phyloP scores from a whole-genome alignment of 2,888 invertebrate species.

The Rosalia funebris region DNA sequence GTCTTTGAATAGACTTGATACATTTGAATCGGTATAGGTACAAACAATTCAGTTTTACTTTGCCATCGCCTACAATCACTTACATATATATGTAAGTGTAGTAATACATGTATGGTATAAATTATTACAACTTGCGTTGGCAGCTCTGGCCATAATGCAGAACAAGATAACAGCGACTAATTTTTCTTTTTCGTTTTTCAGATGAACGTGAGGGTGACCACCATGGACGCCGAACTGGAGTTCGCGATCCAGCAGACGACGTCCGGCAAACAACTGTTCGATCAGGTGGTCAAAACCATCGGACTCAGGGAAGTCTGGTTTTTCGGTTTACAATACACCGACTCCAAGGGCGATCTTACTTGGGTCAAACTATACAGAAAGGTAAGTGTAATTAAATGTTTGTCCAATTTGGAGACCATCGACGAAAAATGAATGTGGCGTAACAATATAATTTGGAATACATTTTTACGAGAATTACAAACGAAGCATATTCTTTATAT shows the following conservation, averaged over 20 bases:
- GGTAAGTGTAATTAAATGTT: constrained; percentile 70
- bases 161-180: no score
- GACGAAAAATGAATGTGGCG: neutral
- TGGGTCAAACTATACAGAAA: constrained; percentile 99
- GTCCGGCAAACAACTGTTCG: constrained; percentile 99
- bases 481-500: neutral
- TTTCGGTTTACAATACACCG: constrained; percentile 98
- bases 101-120: no score
- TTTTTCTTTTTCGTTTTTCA: no score
- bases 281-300: constrained; percentile 99
- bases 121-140: no score
- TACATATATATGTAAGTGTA: no score
- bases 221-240: constrained; percentile 99
- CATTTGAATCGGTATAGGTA: no score
- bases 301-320: constrained; percentile 99
- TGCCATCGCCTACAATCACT: no score
- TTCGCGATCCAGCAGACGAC: constrained; percentile 99
- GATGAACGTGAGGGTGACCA: constrained; percentile 99
- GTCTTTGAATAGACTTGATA: no score
- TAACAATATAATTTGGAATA: neutral
- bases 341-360: constrained; percentile 96
- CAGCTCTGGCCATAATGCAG: no score
- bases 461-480: neutral
- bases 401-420: no score
- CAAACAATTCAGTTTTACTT: no score